Evolutionary conservation across 1,140 invertebrate genomes (phyloP).

Genomic region (Nixonia krombeini): DNA sequence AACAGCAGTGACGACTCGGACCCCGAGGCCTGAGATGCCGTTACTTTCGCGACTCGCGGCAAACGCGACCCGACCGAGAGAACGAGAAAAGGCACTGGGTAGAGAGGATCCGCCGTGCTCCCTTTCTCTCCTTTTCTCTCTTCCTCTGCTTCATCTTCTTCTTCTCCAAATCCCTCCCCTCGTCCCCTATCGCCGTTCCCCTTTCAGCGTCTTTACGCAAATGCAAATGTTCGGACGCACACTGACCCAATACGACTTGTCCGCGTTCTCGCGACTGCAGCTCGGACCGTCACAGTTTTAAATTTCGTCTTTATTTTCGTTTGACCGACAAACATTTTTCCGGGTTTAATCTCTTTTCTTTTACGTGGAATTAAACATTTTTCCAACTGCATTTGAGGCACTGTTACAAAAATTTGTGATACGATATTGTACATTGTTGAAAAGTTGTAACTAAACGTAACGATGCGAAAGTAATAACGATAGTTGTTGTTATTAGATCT

Average conservation of each 20-base stretch:
- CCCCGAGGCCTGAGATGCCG: conserved; percentile 24
- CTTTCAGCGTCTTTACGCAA: background rate
- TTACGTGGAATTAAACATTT: no score
- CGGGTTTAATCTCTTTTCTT: no score
- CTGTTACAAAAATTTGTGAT: no score
- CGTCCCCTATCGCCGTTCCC: background rate
- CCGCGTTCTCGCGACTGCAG: no score
- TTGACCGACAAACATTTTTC: no score
- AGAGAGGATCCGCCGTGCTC: conserved; percentile 20
- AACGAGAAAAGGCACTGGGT: conserved; percentile 22
- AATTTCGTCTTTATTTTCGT: no score
- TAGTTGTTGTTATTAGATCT: no score
- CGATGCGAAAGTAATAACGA: no score
- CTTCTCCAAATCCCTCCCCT: background rate
- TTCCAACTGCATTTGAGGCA: no score
- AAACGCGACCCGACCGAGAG: conserved; percentile 30
- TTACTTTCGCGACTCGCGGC: conserved; percentile 38
- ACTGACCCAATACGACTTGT: conserved; percentile 6
- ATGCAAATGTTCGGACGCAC: conserved; percentile 4
- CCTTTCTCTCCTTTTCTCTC: conserved; percentile 5
- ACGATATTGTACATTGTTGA: no score
- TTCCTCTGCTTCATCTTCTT: background rate
- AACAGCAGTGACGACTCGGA: conserved; percentile 5
- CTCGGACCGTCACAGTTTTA: no score
- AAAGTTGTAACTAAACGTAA: no score